Conservation (phyloP, 2,888 invertebrate species). For the Suillia variegata region DNA sequence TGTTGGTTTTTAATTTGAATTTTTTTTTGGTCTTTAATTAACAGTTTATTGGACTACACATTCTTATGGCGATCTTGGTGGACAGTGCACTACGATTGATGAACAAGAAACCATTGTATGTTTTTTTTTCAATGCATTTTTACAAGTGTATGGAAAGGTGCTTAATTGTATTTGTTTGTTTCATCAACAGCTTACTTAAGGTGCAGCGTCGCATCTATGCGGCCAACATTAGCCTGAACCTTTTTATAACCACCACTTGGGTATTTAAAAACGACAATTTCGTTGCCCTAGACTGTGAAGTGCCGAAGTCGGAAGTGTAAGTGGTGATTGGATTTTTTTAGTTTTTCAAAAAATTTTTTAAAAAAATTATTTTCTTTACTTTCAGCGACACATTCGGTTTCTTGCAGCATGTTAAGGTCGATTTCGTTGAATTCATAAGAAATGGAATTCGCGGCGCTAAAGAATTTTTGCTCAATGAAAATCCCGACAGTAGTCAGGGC, state of each 20-base stretch:
- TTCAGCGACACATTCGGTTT: constrained; percentile 42
- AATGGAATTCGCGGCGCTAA: constrained; percentile 53
- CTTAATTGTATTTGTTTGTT: no score
- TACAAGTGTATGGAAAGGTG: no score
- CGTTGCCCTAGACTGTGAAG: constrained; percentile 32
- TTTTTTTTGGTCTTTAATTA: constrained; percentile 18
- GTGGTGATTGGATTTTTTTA: constrained; percentile 7
- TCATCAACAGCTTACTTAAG: constrained; percentile 79
- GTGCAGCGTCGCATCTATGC: constrained; percentile 81
- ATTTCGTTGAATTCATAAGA: constrained; percentile 46
- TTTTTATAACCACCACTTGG: constrained; percentile 82
- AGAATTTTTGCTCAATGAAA: constrained; percentile 51
- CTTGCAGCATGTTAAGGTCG: constrained; percentile 39
- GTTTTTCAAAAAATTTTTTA: not conserved
- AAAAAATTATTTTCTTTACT: not conserved
- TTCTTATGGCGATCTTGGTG: constrained; percentile 78
- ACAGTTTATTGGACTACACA: constrained; percentile 73
- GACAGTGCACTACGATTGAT: constrained; percentile 70
- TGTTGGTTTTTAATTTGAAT: not conserved
- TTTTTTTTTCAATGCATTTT: no score
- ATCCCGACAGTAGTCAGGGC: constrained; percentile 39
- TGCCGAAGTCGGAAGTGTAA: constrained; percentile 35
- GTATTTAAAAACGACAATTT: constrained; percentile 70
- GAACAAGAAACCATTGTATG: constrained; percentile 74
- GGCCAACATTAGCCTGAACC: constrained; percentile 73